Evolutionary conservation across 2,888 invertebrate species (phyloP), one percentile per base, ranked within the genome.

Genomic region (Polia nebulosa): DNA sequence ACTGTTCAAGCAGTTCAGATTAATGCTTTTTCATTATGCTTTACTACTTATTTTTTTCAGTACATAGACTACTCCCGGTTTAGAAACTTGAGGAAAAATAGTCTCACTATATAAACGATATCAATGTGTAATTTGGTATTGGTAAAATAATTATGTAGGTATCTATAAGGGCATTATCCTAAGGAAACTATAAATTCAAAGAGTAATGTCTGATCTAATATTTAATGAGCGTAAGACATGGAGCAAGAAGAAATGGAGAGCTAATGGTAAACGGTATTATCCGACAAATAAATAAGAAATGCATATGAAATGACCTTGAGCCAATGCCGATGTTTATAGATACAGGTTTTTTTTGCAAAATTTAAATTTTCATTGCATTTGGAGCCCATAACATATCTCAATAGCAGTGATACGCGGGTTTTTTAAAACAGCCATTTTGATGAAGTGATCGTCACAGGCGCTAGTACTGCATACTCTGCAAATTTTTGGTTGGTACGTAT

Each of bases 141-240:
- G 17, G 9, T 29, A 51, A 22, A n/a, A 9, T 51, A 51, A 64
- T 44, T 45, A 17, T 7, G 8, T 25, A 51, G 34, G n/a, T n/a
- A 44, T 45, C 25, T n/a, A 32, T 39, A 39, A 52, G 7, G 9
- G 0, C 2, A 41, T 55, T 29, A 36, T 1, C 17, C 13, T 47
- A 25, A 71, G 49, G 20, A 49, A 71, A 56, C 27, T 52, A 39
- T 66, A 58, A 56, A 66, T 41, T 4, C n/a, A 34, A 45, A 27
- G 22, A 47, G 59, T 27, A 20, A 51, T 51, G 17, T 29, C 51
- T n/a, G 7, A 45, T 29, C 51, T n/a, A 4, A 45, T 22, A 47
- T 11, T 15, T 15, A 39, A n/a, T 45, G 34, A 22, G 7, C 5
- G 47, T 29, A 15, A n/a, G 9, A n/a, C 52, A 47, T 25, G 27